Evolutionary conservation across 1,140 invertebrate species (phyloP), one percentile per base, ranked within the genome.

Genomic region (Akabosia matsudoensis): DNA sequence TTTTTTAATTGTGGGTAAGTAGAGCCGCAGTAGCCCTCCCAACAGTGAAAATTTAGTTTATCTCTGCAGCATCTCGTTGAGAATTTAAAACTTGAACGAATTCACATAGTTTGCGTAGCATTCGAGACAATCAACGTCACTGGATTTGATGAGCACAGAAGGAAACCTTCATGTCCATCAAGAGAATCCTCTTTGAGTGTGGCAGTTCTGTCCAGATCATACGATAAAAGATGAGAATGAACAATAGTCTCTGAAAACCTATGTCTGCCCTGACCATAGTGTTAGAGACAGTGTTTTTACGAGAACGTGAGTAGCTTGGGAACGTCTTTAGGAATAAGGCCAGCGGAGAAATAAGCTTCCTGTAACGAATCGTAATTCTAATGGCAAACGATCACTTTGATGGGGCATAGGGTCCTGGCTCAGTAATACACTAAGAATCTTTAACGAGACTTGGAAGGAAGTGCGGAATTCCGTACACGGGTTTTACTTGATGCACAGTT

Each of bases 401-500:
- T 61, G 14, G 14, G 7, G 13, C 14, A 16, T 61, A 4, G 54
- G 18, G 37, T 45, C 54, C 7, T 22, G 7, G 54, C 24, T 61
- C 13, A 61, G 4, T 16, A 7, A 61, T 61, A 22, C 54, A 24
- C 24, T 7, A 7, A 61, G 24, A 13, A 61, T 14, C 13, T 61
- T 14, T n/a, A 61, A 24, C 14, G 24, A 24, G 24, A 7, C 7
- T n/a, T 7, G 54, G 13, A 24, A 61, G 24, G 54, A 61, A 61
- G 54, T 4, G n/a, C n/a, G n/a, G n/a, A 61, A 61, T 22, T 67
- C 2, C 28, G 7, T 67, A 30, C 26, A 30, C 61, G 28, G 10
- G 13, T 67, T 67, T 67, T 28, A 28, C 28, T 2, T 45, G 37
- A 31, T 77, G 70, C 56, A 77, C 64, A 74, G 71, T 76, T 77